Conservation (phyloP, 1,140 invertebrate genomes). For the Tetraneura akinire region DNA sequence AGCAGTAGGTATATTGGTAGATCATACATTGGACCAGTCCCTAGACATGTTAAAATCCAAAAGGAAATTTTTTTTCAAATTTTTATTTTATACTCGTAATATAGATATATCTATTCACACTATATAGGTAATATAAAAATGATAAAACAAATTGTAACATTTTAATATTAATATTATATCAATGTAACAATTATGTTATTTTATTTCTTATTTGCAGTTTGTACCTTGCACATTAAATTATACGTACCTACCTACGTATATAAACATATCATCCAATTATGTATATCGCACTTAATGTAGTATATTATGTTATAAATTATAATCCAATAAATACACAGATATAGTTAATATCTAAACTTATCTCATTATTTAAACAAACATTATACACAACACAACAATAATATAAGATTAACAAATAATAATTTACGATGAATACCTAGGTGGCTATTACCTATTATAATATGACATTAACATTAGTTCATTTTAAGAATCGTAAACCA, state of each 20-base stretch:
- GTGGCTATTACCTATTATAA: background rate
- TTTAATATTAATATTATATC: no score
- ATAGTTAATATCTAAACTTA: conserved; percentile 38
- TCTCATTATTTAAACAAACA: conserved; percentile 33
- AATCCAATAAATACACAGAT: conserved; percentile 34
- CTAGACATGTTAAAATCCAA: no score
- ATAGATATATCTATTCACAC: no score
- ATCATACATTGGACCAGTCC: no score
- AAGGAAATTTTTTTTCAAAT: no score
- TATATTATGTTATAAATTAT: conserved; percentile 11
- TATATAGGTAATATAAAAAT: no score
- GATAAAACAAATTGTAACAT: no score
- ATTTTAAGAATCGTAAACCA: conserved; percentile 24
- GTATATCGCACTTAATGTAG: no score
- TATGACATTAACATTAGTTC: conserved; percentile 1
- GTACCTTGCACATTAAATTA: conserved; percentile 9
- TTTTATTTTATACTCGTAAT: no score
- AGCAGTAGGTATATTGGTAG: no score
- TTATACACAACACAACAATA: background rate
- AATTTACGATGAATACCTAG: background rate
- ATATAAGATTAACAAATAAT: conserved; percentile 1
- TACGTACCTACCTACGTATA: background rate
- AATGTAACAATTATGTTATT: no score
- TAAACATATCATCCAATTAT: background rate
- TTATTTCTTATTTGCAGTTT: background rate